Evolutionary conservation across 2,888 invertebrate genomes (phyloP).

Genomic region (Eristalis tenax): DNA sequence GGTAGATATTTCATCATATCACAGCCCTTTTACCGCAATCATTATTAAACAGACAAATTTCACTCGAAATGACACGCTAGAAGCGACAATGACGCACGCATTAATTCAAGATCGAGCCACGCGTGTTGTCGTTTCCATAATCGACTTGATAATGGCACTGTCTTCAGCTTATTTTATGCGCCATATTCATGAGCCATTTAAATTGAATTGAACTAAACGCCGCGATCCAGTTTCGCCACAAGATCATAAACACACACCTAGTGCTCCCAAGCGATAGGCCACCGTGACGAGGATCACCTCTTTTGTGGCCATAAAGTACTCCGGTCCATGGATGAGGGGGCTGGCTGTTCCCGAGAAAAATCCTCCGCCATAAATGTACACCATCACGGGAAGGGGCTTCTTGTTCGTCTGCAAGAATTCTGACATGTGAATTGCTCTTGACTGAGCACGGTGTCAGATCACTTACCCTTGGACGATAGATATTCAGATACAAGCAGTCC

Average conservation of each 20-base stretch:
- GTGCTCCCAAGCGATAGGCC: conserved; percentile 81
- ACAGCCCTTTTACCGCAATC: not conserved
- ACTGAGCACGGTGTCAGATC: not conserved
- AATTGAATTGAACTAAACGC: conserved; percentile 1
- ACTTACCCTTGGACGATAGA: conserved; percentile 80
- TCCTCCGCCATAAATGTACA: conserved; percentile 83
- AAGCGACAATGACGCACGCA: not conserved
- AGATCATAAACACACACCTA: conserved; percentile 74
- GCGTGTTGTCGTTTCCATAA: not conserved
- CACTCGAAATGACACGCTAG: not conserved
- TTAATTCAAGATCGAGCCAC: not conserved
- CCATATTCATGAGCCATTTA: not conserved
- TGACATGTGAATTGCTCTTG: no score
- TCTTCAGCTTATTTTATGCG: not conserved
- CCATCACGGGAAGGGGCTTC: conserved; percentile 81
- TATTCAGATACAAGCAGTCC: conserved; percentile 82
- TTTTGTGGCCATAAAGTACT: conserved; percentile 82
- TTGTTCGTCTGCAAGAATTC: conserved; percentile 21
- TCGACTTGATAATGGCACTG: not conserved
- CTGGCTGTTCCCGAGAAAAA: conserved; percentile 82
- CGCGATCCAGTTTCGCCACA: conserved; percentile 1
- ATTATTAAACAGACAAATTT: not conserved
- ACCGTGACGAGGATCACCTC: conserved; percentile 82
- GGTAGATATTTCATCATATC: not conserved
- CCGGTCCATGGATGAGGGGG: conserved; percentile 81